These are phyloP conservation scores for Drosophila austrosaltans DNA, from an alignment of 2,888 invertebrate species.

Conservation along the genomic window DNA sequence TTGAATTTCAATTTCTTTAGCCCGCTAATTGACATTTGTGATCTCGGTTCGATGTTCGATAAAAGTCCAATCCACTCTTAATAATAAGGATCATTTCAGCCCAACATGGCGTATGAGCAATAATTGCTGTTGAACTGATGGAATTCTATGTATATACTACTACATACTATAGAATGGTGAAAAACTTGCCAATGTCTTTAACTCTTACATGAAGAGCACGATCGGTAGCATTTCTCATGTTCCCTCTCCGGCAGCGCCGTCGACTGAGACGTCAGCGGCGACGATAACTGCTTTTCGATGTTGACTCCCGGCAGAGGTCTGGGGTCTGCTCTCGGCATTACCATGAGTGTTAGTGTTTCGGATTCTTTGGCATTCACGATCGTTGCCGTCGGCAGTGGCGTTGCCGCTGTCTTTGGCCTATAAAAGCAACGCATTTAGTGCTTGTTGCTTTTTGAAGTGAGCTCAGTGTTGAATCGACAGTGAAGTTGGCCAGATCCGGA, in stretches of 20 bases:
- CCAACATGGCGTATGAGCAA: conserved; percentile 25
- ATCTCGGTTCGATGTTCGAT: not conserved
- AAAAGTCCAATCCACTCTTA: not conserved
- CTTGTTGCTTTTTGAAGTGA: conserved; percentile 78
- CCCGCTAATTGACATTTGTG: conserved; percentile 15
- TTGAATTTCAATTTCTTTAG: conserved; percentile 17
- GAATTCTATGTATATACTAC: too few relatives aligned
- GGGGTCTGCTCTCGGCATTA: conserved; percentile 10
- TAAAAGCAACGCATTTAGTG: conserved; percentile 80
- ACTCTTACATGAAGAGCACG: conserved; percentile 29
- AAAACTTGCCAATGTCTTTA: not conserved
- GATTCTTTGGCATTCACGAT: conserved; percentile 69
- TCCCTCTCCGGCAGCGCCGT: conserved; percentile 1
- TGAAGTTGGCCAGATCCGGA: conserved; percentile 72
- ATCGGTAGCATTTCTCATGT: not conserved
- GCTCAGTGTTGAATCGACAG: conserved; percentile 81
- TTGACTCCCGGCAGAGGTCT: conserved; percentile 3
- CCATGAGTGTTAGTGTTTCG: conserved; percentile 16
- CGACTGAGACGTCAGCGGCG: conserved; percentile 14
- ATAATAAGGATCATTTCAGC: not conserved
- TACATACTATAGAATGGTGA: not conserved
- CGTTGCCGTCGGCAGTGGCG: conserved; percentile 46
- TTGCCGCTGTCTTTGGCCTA: conserved; percentile 58
- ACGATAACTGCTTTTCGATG: conserved; percentile 22
- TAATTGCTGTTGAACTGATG: not conserved